Evolutionary conservation across 2,888 invertebrate genomes (phyloP).

Genomic region (Busseola fusca): DNA sequence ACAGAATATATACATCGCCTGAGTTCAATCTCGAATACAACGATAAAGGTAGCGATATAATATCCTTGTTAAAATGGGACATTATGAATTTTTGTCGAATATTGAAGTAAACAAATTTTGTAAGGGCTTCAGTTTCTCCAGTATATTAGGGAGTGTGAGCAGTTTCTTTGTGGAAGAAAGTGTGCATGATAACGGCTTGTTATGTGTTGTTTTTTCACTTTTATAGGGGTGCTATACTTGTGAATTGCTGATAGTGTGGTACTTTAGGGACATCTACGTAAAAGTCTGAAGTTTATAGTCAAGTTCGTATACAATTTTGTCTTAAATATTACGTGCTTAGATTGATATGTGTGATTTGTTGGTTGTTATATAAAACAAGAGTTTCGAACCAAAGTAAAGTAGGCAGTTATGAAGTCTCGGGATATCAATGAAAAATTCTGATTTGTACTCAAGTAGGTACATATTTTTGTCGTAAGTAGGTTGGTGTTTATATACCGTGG

Average conservation of each 20-base stretch:
- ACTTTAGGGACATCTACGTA: not conserved
- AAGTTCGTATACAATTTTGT: not conserved
- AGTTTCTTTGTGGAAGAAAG: slow-evolving; percentile 15
- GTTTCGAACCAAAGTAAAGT: not conserved
- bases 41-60: slow-evolving; percentile 12
- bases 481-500: no score
- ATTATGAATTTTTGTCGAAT: slow-evolving; percentile 40
- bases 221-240: slow-evolving; percentile 1
- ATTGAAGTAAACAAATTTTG: slow-evolving; percentile 49
- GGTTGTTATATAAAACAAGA: not conserved
- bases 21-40: slow-evolving; percentile 7
- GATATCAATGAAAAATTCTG: no score
- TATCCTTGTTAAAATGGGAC: slow-evolving; percentile 20
- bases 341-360: not conserved
- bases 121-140: slow-evolving; percentile 14
- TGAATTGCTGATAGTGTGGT: not conserved
- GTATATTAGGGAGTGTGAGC: not conserved
- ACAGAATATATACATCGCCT: slow-evolving; percentile 1
- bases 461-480: no score
- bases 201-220: slow-evolving; percentile 19
- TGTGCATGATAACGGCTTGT: not conserved
- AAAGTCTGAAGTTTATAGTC: not conserved
- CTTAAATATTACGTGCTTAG: not conserved
- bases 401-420: not conserved
- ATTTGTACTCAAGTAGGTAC: no score